Evolutionary conservation across 2,113 vertebrate species (phyloP), one percentile per base, ranked within the genome.

Genomic region (Albula goreensis): DNA sequence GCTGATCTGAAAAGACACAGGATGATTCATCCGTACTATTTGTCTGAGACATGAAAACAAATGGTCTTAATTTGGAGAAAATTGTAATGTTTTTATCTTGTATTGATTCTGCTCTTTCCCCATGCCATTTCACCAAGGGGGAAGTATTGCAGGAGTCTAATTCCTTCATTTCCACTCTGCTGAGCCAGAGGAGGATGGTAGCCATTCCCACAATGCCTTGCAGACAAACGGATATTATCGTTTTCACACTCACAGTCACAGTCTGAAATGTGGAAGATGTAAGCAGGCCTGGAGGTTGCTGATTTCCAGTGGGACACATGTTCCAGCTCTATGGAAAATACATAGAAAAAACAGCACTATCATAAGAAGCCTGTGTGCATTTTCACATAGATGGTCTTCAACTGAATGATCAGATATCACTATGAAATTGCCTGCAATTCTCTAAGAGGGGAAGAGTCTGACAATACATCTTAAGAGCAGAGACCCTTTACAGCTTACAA

Each of bases 81-180:
- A 79, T 49, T 6, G 41, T 25, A 79, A 3, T 3, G 78, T 79
- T 49, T 31, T 49, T 50, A 79, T 50, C 15, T 79, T 10, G 41
- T 79, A 50, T 79, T 79, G 49, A 79, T 79, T 79, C 41, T 50
- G 11, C n/a, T 1, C 22, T 74, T 74, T 22, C 70, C 70, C 70
- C n/a, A 8, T 74, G 70, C 1, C 70, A 74, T 5, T 31, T 74
- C n/a, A n/a, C n/a, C 22, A 3, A 31, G 6, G 70, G n/a, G n/a
- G 70, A n/a, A 25, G 70, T 31, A 31, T 10, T 10, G 70, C 70
- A 74, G 70, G 22, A 74, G 31, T 8, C 70, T 31, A 10, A 25
- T 74, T 74, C 78, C 49, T 66, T 80, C 4, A 51, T 80, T 80
- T 49, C 78, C 78, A 80, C 57, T 10, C 53, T 78, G 66, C 79